Base-by-base conservation (phyloP, 2,888 invertebrate species). In the Kryphioiulus occultus region DNA sequence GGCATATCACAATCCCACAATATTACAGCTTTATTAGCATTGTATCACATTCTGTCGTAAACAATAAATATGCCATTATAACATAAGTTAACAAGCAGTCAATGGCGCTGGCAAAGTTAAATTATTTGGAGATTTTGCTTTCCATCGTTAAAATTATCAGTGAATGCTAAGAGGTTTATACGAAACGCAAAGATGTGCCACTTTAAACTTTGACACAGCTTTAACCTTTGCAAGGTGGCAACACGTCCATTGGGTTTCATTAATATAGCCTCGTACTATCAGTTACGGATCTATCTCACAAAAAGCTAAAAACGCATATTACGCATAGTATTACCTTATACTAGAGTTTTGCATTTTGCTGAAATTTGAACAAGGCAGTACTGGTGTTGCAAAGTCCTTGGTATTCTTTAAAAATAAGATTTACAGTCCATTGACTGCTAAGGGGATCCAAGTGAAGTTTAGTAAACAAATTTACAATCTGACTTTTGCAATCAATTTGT, bases 341-440 rank as follows among this genome's bases (percentile, higher is more conserved):
- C 19, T 53, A n/a, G 53, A 53, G 53, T 53, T 19, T 53, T 53
- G 53, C 53, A 53, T 53, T 53, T 19, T 53, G 3, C 53, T 4
- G 53, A 53, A 53, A 53, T n/a, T n/a, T 53, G n/a, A n/a, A 53
- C 3, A 53, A 53, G 53, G 53, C 53, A 53, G n/a, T 53, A 53
- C 53, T 53, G 53, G 53, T 53, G 53, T 53, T 53, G 53, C 53
- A n/a, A 53, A n/a, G 53, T 53, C n/a, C 53, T n/a, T n/a, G 53
- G 19, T 53, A 53, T 53, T 53, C 53, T 53, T 53, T n/a, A 53
- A 53, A 53, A 53, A 53, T 53, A 53, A 53, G 19, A n/a, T n/a
- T 53, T 53, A 47, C n/a, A n/a, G 9, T 53, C n/a, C 53, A n/a
- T n/a, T 19, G 53, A 9, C n/a, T 19, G 19, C 12, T 12, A 47